A percentile compares a stretch with the other conserved stretches of the same genome.
Evolutionary conservation across 2,797 vertebrate genomes (phyloP).

Genomic region (Taenioides sp.): DNA sequence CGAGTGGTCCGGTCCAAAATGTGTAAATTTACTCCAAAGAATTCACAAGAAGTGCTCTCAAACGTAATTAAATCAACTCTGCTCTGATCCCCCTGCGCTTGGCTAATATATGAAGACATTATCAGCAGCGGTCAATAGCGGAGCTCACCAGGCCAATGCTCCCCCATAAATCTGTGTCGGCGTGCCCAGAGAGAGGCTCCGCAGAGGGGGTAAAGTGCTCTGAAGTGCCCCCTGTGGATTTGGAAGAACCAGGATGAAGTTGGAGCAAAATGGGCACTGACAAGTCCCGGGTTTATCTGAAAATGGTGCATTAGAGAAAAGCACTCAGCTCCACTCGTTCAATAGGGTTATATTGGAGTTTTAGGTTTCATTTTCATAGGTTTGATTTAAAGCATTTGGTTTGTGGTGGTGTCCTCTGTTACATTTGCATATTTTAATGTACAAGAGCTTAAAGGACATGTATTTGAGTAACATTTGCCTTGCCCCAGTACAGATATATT

Average conservation of each 20-base stretch:
- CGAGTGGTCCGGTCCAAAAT: too few relatives aligned
- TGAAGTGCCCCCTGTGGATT: constrained; percentile 22
- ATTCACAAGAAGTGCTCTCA: constrained; percentile 12
- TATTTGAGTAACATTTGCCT: too few relatives aligned
- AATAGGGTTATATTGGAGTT: not conserved
- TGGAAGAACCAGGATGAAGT: not conserved
- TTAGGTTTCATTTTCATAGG: not conserved
- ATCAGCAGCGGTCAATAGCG: constrained; percentile 50
- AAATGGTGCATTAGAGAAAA: not conserved
- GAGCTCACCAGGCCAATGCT: constrained; percentile 33
- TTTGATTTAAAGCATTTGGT: not conserved
- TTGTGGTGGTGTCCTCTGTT: not conserved
- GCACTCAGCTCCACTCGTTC: not conserved
- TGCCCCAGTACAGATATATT: too few relatives aligned
- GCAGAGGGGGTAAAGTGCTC: constrained; percentile 10
- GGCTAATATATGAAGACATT: constrained; percentile 52
- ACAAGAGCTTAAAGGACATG: too few relatives aligned
- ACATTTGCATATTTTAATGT: too few relatives aligned
- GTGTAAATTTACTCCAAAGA: constrained; percentile 11
- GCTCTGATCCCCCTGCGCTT: constrained; percentile 37
- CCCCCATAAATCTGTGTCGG: constrained; percentile 38
- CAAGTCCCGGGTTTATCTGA: not conserved
- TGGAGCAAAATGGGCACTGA: constrained; percentile 5
- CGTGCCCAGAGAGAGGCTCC: constrained; percentile 18
- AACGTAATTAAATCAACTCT: constrained; percentile 54